Conservation (phyloP, 2,797 vertebrate genomes). For the Siniperca undulata region DNA sequence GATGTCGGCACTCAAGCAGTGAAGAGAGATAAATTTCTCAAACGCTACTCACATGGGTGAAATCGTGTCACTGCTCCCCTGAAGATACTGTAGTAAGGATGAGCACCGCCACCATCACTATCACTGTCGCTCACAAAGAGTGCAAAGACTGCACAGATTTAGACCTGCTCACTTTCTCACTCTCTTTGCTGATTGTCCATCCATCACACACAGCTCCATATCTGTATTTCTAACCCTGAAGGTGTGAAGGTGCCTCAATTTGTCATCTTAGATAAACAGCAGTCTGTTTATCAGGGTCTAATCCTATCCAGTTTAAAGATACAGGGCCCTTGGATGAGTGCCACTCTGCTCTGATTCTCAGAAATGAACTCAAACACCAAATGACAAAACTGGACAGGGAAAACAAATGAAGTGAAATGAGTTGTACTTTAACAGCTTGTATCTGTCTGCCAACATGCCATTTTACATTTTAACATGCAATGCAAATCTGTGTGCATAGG, state of each 20-base stretch:
- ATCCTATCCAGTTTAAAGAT: slow-evolving; percentile 58
- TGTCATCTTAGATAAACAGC: slow-evolving; percentile 77
- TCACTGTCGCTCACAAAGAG: slow-evolving; percentile 37
- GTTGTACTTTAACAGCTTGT: slow-evolving; percentile 21
- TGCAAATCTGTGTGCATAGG: slow-evolving; percentile 13
- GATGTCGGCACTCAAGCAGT: slow-evolving; percentile 60
- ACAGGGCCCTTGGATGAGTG: slow-evolving; percentile 42
- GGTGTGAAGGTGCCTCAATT: slow-evolving; percentile 73
- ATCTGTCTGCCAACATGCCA: slow-evolving; percentile 22
- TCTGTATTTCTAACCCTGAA: slow-evolving; percentile 71
- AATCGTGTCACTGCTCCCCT: slow-evolving; percentile 59
- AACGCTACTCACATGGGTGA: slow-evolving; percentile 56
- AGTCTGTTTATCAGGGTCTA: slow-evolving; percentile 73
- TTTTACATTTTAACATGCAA: slow-evolving; percentile 21
- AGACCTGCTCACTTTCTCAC: slow-evolving; percentile 41
- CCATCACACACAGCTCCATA: slow-evolving; percentile 69
- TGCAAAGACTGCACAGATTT: slow-evolving; percentile 48
- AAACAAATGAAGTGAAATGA: slow-evolving; percentile 45
- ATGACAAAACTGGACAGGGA: slow-evolving; percentile 42
- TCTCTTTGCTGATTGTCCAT: slow-evolving; percentile 60
- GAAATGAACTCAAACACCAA: slow-evolving; percentile 43
- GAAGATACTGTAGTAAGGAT: slow-evolving; percentile 46
- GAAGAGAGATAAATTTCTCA: slow-evolving; percentile 64
- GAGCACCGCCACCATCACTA: slow-evolving; percentile 25
- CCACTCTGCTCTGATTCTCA: slow-evolving; percentile 32